Base-by-base conservation (phyloP, 2,797 vertebrate species). In the Anguilla megastoma region DNA sequence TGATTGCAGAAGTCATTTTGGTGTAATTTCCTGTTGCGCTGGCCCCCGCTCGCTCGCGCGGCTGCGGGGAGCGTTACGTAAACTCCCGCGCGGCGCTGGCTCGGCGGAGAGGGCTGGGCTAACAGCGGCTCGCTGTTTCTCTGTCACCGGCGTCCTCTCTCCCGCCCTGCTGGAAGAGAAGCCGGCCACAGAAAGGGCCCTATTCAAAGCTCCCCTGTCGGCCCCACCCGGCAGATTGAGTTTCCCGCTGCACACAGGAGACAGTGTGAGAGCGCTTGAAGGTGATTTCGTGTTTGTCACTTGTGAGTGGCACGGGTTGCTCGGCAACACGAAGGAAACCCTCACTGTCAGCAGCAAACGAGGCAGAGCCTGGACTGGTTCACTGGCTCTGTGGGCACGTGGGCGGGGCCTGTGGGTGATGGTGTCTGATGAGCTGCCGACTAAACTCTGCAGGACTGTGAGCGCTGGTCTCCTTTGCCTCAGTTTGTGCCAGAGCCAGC, bases 21-120 rank as follows among this genome's bases (percentile, higher is more conserved):
- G 85, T 93, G 92, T 89, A 93, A 94, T 95, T 96, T 96, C 95
- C 95, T 95, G 94, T 95, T 95, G 91, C 6, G 88, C 92, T 92
- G 91, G 88, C 63, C 0, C 36, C 36, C 36, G 36, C 36, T 2
- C 86, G 91, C 63, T 86, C 88, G 88, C 89, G 88, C 24, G 84
- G 85, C 89, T 71, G 91, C 89, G 90, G 86, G 87, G 85, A 54
- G 0, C 24, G 6, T 93, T 90, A 88, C 48, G 86, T 87, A 93
- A 93, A 54, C 82, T 83, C 8, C 27, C 45, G 24, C 14, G 45
- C 30, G 7, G 21, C 18, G 48, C 14, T 18, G 12, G 71, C 27
- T 54, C 6, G 71, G 86, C 16, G 14, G 21, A 52, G 69, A 48
- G 2, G 69, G 41, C n/a, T 24, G 71, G n/a, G 66, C 41, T n/a